Evolutionary conservation across 2,113 vertebrate species (phyloP), one percentile per base, ranked within the genome.

Genomic region (Tachuris rubrigastra): DNA sequence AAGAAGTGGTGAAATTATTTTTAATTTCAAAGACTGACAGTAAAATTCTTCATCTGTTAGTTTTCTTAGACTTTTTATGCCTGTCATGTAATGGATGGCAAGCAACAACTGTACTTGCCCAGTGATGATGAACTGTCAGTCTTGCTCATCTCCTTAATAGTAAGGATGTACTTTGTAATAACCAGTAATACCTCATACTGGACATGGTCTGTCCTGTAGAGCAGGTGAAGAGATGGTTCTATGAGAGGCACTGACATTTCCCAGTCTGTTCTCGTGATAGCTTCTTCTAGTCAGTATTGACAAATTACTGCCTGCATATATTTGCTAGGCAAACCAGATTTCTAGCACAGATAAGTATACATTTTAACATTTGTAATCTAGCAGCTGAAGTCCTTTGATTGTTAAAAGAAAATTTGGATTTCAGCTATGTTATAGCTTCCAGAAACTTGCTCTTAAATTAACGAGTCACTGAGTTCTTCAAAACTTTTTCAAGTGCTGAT

Each of bases 401-500:
- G 59, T 85, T 91, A 81, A 68, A 87, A 90, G 74, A 69, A 90
- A 89, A 94, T 93, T 79, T 91, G 60, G 75, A 93, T 96, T 97
- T 83, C 73, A 87, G 49, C 42, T 79, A 56, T 59, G n/a, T 89
- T 90, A 76, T 37, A 83, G 63, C 81, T 96, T 95, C 93, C 85
- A 92, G 92, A 94, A 95, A 71, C 30, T 69, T 25, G 16, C 42
- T 95, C 75, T 75, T 84, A 95, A 96, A 95, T 97, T 95, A 97
- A 95, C 72, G 73, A 97, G 96, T 79, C 84, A 83, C 71, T 39
- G 73, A 96, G 84, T 94, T 98, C 96, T 94, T 91, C 58, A 49
- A 84, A 96, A 93, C 81, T 94, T 96, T 97, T 95, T 96, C 58
- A 71, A 92, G 88, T 87, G 81, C 92, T 97, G 94, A 97, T 98